phyloP scores from a whole-genome alignment of 2,797 vertebrate genomes.

The Urosaurus nigricauda region DNA sequence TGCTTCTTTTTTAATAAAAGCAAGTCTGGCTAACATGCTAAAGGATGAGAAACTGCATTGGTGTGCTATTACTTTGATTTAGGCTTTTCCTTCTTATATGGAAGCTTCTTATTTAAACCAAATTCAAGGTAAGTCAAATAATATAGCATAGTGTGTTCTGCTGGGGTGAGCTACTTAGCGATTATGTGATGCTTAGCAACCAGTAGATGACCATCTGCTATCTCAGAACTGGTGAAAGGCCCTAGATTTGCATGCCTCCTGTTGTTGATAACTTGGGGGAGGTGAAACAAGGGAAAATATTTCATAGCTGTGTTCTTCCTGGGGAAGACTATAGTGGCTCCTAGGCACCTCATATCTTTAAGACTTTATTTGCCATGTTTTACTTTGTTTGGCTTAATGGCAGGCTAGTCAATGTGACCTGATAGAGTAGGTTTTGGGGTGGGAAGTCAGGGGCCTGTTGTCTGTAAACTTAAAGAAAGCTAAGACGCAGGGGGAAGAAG shows the following conservation, averaged over 20 bases:
- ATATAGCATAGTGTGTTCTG: not conserved
- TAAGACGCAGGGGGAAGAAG: not conserved
- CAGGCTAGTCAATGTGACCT: not conserved
- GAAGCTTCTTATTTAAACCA: not conserved
- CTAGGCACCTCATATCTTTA: no score
- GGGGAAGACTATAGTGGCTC: no score
- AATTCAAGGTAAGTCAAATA: not conserved
- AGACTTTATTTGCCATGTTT: not conserved
- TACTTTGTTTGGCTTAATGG: not conserved
- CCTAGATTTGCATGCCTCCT: conserved; percentile 5
- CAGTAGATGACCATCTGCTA: not conserved
- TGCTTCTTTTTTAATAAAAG: not conserved
- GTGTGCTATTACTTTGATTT: not conserved
- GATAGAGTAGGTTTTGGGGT: not conserved
- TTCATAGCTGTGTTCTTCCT: not conserved
- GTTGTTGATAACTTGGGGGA: not conserved
- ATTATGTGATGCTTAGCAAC: not conserved
- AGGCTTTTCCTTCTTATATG: not conserved
- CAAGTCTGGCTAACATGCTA: not conserved
- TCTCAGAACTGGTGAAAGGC: not conserved
- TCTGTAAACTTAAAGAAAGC: not conserved
- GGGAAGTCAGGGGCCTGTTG: not conserved
- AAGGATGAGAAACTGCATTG: not conserved
- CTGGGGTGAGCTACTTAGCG: not conserved
- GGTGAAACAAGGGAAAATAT: not conserved